Evolutionary conservation across 2,888 invertebrate species (phyloP).

Genomic region (Calameuta filiformis): DNA sequence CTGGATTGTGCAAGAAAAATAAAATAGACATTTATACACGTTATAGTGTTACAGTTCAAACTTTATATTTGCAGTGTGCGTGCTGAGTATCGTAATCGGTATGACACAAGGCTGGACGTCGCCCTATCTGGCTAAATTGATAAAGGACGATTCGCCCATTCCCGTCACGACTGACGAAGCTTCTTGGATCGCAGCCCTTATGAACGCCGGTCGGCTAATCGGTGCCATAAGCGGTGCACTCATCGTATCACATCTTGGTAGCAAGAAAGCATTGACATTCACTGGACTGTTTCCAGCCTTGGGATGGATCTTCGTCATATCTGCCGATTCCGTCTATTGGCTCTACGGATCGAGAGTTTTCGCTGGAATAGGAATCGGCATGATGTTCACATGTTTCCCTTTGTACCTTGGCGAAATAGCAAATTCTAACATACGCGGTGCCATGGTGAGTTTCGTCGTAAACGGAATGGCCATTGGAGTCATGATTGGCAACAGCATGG

Average conservation of each 20-base stretch:
- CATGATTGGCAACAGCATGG: conserved; percentile 50
- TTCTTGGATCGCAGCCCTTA: conserved; percentile 52
- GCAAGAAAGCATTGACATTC: conserved; percentile 40
- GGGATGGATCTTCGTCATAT: conserved; percentile 40
- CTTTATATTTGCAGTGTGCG: conserved; percentile 30
- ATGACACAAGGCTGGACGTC: conserved; percentile 50
- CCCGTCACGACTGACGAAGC: conserved; percentile 38
- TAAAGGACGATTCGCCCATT: conserved; percentile 32
- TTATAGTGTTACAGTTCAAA: background rate
- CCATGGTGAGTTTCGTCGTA: conserved; percentile 45
- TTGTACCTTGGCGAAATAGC: conserved; percentile 52
- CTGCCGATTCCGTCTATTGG: conserved; percentile 38
- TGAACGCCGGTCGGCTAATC: conserved; percentile 45
- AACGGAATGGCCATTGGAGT: conserved; percentile 50
- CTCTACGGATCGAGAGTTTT: conserved; percentile 38
- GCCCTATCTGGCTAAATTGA: conserved; percentile 46
- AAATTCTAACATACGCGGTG: conserved; percentile 51
- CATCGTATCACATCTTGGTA: conserved; percentile 41
- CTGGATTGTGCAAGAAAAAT: background rate
- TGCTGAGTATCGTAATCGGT: conserved; percentile 41
- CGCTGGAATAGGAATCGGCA: conserved; percentile 45
- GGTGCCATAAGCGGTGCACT: conserved; percentile 44
- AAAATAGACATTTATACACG: conserved; percentile 4
- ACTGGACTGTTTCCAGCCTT: conserved; percentile 36
- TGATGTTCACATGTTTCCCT: conserved; percentile 47